Base-by-base conservation (phyloP, 2,888 invertebrate species). In the Ochropleura plecta region DNA sequence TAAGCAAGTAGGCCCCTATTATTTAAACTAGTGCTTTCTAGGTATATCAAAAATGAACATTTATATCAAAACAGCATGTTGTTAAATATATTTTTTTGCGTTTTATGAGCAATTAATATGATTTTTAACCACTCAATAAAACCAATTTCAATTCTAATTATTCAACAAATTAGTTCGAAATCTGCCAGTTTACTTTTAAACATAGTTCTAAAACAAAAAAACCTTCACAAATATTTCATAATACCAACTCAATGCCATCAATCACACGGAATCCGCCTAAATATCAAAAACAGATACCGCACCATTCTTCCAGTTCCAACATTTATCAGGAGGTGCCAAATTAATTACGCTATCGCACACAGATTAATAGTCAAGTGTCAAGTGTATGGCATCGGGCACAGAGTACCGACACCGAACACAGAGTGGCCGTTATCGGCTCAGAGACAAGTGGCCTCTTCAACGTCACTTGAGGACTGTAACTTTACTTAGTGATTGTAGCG, bases 391-490 rank as follows among this genome's bases (percentile, higher is more conserved):
- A 85, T 81, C 86, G 78, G 73, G 78, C 65, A 79, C 83, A 84
- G 80, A 85, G 77, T 78, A 84, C 40, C 53, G 79, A 72, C 59
- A 49, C 64, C 49, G 79, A 73, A 70, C 82, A 75, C 80, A 73
- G 85, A 90, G 90, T 87, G 88, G 74, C 87, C 85, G 90, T 89
- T 91, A 92, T 91, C 91, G 88, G 80, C 79, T 81, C 86, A 73
- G 64, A 86, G 63, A 78, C 82, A 86, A 91, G 90, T 85, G 86
- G 86, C 87, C 89, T 87, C 88, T 88, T 85, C 85, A 86, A 86
- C 78, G 83, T 83, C 88, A 83, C 73, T 80, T 70, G 73, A 79
- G 76, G 20, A 75, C 59, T 81, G 79, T 79, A 73, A 81, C 79
- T 79, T 81, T 73, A 73, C 84, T 77, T 76, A 66, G 70, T 67